Evolutionary conservation across 2,797 vertebrate species (phyloP).

Genomic region (Threskiornis aethiopicus): DNA sequence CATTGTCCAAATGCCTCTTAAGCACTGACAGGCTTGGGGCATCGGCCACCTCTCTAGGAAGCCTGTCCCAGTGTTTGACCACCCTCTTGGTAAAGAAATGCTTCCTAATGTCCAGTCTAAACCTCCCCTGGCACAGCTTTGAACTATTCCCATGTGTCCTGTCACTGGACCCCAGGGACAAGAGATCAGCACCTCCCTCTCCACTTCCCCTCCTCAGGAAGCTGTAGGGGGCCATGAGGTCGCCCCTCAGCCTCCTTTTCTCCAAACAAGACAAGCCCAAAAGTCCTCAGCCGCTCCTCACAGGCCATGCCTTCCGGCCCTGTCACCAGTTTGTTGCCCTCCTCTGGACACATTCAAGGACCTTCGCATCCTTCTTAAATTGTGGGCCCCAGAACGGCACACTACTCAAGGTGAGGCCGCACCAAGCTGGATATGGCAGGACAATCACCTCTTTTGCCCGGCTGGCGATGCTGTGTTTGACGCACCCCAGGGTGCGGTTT

Average conservation of each 20-base stretch:
- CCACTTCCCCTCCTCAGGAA: neutral
- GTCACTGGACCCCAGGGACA: neutral
- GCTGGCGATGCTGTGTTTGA: neutral
- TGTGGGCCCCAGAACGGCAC: neutral
- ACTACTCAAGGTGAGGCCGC: fast-evolving
- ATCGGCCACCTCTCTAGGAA: neutral
- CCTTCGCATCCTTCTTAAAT: neutral
- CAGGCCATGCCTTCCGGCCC: neutral
- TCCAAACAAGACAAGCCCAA: neutral
- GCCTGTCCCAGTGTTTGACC: neutral
- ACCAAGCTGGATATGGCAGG: fast-evolving
- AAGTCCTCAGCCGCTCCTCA: neutral
- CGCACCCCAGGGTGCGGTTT: fast-evolving
- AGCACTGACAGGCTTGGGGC: neutral
- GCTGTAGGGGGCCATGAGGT: neutral
- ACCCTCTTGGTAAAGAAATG: neutral
- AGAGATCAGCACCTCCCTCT: neutral
- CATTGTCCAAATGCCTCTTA: neutral
- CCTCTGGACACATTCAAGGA: neutral
- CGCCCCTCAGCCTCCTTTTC: neutral
- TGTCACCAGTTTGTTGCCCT: neutral
- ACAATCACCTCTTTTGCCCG: neutral
- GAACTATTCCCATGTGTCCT: fast-evolving
- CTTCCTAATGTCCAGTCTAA: neutral
- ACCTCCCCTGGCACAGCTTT: neutral